Evolutionary conservation across 30 jellyfish, hydroid and myxozoan species (phyloP).

Genomic region (Calvadosia cruxmelitensis): DNA sequence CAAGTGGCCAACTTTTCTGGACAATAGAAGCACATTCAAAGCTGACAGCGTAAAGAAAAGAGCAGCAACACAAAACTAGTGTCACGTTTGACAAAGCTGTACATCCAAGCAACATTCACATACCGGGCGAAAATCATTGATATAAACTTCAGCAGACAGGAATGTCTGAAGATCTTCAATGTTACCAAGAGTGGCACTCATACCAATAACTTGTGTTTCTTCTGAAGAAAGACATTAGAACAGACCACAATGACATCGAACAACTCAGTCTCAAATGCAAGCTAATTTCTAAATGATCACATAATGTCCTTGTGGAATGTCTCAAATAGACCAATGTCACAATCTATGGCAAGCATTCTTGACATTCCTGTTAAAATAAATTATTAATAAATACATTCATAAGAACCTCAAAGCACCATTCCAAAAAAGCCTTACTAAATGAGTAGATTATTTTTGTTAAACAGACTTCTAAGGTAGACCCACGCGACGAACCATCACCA

Average conservation of each 20-base stretch:
- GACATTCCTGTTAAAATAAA: too few species aligned
- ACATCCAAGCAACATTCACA: constrained; percentile 8
- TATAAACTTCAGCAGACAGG: constrained; percentile 62
- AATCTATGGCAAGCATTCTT: too few species aligned
- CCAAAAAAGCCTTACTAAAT: constrained; percentile 14
- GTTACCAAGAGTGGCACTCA: constrained; percentile 99
- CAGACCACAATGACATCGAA: too few species aligned
- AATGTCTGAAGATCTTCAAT: constrained; percentile 58
- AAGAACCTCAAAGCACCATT: too few species aligned
- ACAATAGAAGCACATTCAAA: too few species aligned
- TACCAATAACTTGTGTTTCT: constrained; percentile 75
- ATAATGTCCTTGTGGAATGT: not conserved
- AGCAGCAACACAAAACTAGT: too few species aligned
- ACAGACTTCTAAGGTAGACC: constrained; percentile 80
- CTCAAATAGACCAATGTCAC: too few species aligned
- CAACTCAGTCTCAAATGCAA: too few species aligned
- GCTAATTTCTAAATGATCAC: not conserved
- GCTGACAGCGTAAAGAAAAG: too few species aligned
- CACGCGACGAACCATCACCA: constrained; percentile 93
- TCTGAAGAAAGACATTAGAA: constrained; percentile 40
- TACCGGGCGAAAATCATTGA: constrained; percentile 85
- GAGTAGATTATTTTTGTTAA: constrained; percentile 45
- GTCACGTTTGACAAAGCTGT: too few species aligned
- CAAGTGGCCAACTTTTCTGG: too few species aligned
- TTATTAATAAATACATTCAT: too few species aligned